Conservation (phyloP, 2,888 invertebrate genomes). For the Coronaproctus castanopsis region DNA sequence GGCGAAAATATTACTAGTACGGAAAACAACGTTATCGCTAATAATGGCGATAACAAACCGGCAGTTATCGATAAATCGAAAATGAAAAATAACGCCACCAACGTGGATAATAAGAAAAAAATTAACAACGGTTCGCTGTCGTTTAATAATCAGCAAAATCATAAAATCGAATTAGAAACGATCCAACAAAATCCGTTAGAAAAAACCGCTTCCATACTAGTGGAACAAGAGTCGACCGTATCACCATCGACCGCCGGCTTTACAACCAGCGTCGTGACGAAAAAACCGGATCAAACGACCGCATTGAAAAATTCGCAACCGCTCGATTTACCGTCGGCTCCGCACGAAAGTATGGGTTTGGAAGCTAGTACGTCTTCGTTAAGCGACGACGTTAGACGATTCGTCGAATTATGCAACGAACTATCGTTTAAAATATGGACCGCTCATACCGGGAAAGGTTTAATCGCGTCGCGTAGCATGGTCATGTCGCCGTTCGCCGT, state of each 20-base stretch:
- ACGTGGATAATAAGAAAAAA: too few relatives aligned
- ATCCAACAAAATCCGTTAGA: too few relatives aligned
- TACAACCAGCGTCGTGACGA: conserved; percentile 2
- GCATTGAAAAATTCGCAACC: conserved; percentile 25
- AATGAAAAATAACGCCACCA: too few relatives aligned
- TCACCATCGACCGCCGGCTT: not conserved
- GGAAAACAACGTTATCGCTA: conserved; percentile 22
- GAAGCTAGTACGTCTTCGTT: conserved; percentile 53
- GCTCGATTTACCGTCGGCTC: conserved; percentile 35
- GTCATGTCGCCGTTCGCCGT: conserved; percentile 67
- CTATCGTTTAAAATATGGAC: conserved; percentile 67
- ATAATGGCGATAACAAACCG: too few relatives aligned
- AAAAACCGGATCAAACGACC: conserved; percentile 13
- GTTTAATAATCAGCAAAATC: too few relatives aligned
- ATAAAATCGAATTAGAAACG: too few relatives aligned
- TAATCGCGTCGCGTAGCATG: conserved; percentile 43
- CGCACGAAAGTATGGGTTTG: conserved; percentile 40
- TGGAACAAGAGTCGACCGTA: not conserved
- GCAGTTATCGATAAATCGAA: too few relatives aligned
- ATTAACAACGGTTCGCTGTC: too few relatives aligned
- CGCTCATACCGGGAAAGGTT: conserved; percentile 39
- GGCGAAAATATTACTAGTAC: conserved; percentile 17
- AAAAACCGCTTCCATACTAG: not conserved
- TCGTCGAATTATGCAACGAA: conserved; percentile 62
- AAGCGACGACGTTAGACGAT: conserved; percentile 53